These are phyloP conservation scores for Serilophus lunatus DNA, from an alignment of 2,113 vertebrate species.

Conservation along the genomic window DNA sequence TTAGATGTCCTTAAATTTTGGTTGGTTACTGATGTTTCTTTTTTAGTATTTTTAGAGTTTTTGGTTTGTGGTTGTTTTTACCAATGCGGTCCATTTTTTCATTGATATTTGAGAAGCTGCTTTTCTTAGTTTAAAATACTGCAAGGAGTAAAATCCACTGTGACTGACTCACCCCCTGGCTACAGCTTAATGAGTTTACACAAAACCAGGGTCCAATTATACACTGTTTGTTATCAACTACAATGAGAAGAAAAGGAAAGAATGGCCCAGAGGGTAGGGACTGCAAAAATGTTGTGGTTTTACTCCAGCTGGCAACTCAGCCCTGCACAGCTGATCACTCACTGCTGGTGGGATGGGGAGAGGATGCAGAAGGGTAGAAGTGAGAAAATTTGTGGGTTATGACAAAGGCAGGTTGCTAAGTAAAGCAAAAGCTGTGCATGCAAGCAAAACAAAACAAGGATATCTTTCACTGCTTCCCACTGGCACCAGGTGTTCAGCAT, in stretches of 20 bases:
- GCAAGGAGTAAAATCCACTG: conserved; percentile 24
- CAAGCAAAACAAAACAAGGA: neutral
- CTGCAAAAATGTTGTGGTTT: neutral
- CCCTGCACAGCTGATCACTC: neutral
- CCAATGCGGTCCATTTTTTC: neutral
- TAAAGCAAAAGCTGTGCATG: neutral
- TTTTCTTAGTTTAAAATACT: neutral
- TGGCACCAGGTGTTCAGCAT: neutral
- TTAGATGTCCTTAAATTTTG: neutral
- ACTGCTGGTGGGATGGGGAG: neutral
- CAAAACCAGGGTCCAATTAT: conserved; percentile 48
- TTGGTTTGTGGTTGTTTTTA: neutral
- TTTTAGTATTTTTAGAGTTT: neutral
- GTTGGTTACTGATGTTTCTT: neutral
- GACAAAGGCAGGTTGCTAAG: neutral
- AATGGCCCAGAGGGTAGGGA: neutral
- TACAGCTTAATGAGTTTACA: conserved; percentile 38
- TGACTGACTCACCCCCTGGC: conserved; percentile 8
- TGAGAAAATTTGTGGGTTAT: neutral
- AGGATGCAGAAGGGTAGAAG: neutral
- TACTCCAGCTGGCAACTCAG: neutral
- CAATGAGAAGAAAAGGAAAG: neutral
- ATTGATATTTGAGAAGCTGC: neutral
- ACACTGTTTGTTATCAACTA: conserved; percentile 28
- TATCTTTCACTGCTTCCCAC: neutral